Evolutionary conservation across 1,140 invertebrate genomes (phyloP), one percentile per base, ranked within the genome.

Genomic region (Marisa cornuarietis): DNA sequence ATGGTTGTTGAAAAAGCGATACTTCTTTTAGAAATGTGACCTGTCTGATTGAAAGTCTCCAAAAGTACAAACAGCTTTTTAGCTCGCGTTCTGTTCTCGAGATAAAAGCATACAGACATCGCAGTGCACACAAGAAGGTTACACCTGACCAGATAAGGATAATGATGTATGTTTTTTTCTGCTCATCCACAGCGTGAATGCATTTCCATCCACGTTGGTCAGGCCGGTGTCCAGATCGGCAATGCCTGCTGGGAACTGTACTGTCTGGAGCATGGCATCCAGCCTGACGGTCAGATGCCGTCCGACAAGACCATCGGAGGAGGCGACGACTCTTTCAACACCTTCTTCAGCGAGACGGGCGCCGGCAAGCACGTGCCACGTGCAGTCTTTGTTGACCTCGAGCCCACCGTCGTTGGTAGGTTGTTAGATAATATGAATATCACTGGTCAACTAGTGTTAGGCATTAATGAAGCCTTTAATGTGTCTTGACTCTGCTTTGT

Each of bases 341-440:
- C 95, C 18, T 96, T 96, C 91, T 96, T 96, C 92, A 95, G 94
- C 84, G 96, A 97, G 91, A 97, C 96, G 42, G 95, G 95, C 24
- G 91, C 92, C 49, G 93, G 94, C 0, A 94, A 94, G 85, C 93
- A 95, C 84, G 95, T 96, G n/a, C 95, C 95, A 4, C 90, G 95
- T 82, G 95, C 95, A 20, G 94, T 91, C 66, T 96, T 96, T 92
- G 92, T 96, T 16, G 95, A 96, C 85, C 91, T 96, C 79, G 95
- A 96, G 80, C 95, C 95, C 31, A 95, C 95, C 16, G 95, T 95
- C 6, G 94, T 96, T 78, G 92, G 92, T 90, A 73, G 78, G 86
- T 77, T 42, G 22, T 54, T 14, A 31, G 22, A 11, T 11, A 31
- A 73, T n/a, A 68, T 42, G 2, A 42, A 42, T 4, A 42, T 42